A percentile compares a stretch with the other conserved stretches of the same genome.
Evolutionary conservation across 2,113 vertebrate genomes (phyloP).

Genomic region (Cyanoramphus novaezelandiae): DNA sequence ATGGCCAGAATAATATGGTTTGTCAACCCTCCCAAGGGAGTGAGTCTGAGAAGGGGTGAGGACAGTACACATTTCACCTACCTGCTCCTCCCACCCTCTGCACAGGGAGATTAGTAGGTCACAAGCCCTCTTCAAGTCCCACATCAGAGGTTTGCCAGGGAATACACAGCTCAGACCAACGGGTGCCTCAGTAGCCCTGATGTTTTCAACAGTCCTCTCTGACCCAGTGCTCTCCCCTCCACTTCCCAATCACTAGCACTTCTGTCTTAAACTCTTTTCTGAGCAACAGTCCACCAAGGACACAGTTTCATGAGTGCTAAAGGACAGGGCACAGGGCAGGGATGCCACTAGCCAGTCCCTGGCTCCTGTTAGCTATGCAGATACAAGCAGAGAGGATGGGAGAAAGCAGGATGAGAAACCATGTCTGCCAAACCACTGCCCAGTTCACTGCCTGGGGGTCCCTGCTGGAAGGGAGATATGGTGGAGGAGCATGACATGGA

Average conservation of each 20-base stretch:
- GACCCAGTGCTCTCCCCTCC: background rate
- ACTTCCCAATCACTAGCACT: background rate
- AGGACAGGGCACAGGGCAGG: background rate
- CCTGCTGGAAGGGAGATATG: accelerated
- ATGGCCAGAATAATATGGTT: background rate
- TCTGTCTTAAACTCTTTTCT: background rate
- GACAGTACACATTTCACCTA: background rate
- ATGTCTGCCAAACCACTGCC: background rate
- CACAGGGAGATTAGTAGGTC: background rate
- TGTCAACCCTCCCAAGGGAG: background rate
- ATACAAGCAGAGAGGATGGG: background rate
- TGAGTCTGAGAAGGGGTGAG: background rate
- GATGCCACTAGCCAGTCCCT: background rate
- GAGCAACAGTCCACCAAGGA: background rate
- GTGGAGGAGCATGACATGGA: accelerated
- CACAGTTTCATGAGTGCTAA: background rate
- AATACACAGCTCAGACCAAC: background rate
- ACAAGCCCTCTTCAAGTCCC: background rate
- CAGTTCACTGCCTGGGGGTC: background rate
- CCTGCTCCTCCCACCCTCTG: background rate
- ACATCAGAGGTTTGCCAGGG: background rate
- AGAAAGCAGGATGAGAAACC: background rate
- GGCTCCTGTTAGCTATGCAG: background rate
- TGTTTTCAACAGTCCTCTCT: background rate
- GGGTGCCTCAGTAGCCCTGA: background rate